Evolutionary conservation across 92 coral and sea anemone species (phyloP), one percentile per base, ranked within the genome.

Genomic region (Porites cylindrica): DNA sequence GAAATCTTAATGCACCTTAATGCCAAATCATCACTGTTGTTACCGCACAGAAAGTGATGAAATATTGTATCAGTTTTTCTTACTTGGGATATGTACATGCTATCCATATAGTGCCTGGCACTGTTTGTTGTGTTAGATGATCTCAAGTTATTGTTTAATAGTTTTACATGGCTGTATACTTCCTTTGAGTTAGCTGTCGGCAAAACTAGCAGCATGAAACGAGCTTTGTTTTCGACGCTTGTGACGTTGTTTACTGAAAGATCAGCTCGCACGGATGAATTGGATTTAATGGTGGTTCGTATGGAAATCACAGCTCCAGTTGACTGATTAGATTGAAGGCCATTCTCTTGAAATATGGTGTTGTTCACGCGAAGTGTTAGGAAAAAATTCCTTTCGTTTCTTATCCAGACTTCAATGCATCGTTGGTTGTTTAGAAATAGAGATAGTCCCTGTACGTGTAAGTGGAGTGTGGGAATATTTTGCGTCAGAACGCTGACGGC

Each of bases 1-100:
- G 62, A 66, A 20, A 85, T 77, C 74, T 83, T 83, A 4, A 83
- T 74, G 63, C 87, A 83, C 64, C 87, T 74, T 3, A 83, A 54
- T 9, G 66, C 79, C 50, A 18, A 43, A 1, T 73, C 12, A 24
- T 75, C 74, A 47, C 62, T 83, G 74, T 83, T 83, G 81, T 83
- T 72, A 50, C 65, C 74, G 73, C 87, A 83, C 4, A 29, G 63
- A 6, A 83, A 21, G 64, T 74, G 10, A 5, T n/a, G 58, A 64
- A 76, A 85, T 32, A 8, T 29, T n/a, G 24, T 69, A 60, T 68
- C 17, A 10, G 77, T 29, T 26, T 85, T 85, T 43, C 62, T 77
- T 21, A 43, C 83, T 7, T 53, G 53, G 29, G 82, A 77, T 8
- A 75, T 74, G 18, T 72, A 83, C 73, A 83, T 14, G 13, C 80